These are phyloP conservation scores for Microctenopoma lineatum DNA, from an alignment of 2,797 vertebrate species.

Conservation along the genomic window DNA sequence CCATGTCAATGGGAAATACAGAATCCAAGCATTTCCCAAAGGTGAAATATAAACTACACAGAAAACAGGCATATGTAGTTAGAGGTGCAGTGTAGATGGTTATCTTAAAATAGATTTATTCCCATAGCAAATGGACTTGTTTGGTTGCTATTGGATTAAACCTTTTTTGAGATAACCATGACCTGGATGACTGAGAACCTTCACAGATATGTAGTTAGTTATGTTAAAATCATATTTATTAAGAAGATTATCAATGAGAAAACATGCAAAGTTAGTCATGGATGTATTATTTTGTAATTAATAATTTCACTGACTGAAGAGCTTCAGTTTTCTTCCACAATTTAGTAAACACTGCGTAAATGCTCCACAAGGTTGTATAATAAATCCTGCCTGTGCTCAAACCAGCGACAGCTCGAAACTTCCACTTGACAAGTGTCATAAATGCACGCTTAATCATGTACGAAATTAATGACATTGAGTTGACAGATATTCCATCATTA, in stretches of 20 bases:
- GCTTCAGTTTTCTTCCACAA: conserved; percentile 1
- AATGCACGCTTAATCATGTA: conserved; percentile 77
- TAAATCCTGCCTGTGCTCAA: conserved; percentile 17
- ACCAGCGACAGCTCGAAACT: conserved; percentile 60
- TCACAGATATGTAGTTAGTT: background rate
- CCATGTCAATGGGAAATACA: conserved; percentile 13
- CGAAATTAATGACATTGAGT: conserved; percentile 75
- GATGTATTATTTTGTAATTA: conserved; percentile 6
- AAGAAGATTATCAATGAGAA: background rate
- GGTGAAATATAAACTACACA: conserved; percentile 3
- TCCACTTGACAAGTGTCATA: conserved; percentile 70
- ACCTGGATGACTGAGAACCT: too few species aligned
- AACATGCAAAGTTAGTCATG: background rate
- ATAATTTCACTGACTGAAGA: background rate
- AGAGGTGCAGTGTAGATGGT: background rate
- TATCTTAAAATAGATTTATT: background rate
- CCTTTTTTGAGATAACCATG: too few species aligned
- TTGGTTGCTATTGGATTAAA: too few species aligned
- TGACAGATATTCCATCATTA: conserved; percentile 84
- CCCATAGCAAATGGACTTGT: too few species aligned
- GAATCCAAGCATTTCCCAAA: conserved; percentile 11
- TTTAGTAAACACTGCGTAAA: conserved; percentile 17
- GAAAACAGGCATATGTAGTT: background rate
- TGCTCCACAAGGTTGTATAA: conserved; percentile 25
- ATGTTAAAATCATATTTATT: background rate